These are phyloP conservation scores for Mobula birostris DNA, from an alignment of 2,113 vertebrate genomes.

Conservation along the genomic window DNA sequence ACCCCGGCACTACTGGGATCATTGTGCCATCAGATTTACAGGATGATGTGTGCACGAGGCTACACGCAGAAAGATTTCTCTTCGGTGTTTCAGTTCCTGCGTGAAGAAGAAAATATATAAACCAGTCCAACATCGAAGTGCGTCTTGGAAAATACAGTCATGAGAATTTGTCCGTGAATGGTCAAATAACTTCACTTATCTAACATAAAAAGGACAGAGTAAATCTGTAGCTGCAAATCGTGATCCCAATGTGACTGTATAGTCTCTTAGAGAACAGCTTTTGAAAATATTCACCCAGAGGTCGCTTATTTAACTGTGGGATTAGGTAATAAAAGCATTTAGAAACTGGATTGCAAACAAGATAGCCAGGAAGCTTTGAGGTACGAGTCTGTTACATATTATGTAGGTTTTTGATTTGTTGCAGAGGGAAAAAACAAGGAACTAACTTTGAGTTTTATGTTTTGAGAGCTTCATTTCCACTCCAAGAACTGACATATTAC, in stretches of 20 bases:
- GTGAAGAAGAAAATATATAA: constrained; percentile 84
- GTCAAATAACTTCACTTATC: constrained; percentile 4
- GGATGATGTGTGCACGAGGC: constrained; percentile 91
- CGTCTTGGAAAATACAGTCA: constrained; percentile 45
- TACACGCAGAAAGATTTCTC: constrained; percentile 96
- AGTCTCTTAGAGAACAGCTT: neutral
- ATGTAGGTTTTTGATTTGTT: neutral
- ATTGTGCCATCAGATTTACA: constrained; percentile 88
- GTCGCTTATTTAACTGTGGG: neutral
- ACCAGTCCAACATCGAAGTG: constrained; percentile 41
- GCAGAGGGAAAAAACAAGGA: neutral
- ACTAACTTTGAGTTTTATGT: neutral
- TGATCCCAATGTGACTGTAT: constrained; percentile 42
- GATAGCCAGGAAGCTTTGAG: neutral
- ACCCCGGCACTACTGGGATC: constrained; percentile 82
- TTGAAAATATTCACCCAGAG: neutral
- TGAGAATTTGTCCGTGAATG: constrained; percentile 3
- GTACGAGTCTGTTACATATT: constrained; percentile 15
- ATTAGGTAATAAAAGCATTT: constrained; percentile 18
- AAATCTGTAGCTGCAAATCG: constrained; percentile 47
- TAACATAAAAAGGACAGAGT: constrained; percentile 45
- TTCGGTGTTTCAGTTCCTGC: constrained; percentile 90
- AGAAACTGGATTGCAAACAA: constrained; percentile 15
- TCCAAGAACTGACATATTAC: neutral
- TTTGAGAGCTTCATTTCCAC: neutral